Percentiles rank a stretch among this genome's conserved stretches.
phyloP scores from a whole-genome alignment of 2,888 invertebrate genomes.

The Spodoptera picta region DNA sequence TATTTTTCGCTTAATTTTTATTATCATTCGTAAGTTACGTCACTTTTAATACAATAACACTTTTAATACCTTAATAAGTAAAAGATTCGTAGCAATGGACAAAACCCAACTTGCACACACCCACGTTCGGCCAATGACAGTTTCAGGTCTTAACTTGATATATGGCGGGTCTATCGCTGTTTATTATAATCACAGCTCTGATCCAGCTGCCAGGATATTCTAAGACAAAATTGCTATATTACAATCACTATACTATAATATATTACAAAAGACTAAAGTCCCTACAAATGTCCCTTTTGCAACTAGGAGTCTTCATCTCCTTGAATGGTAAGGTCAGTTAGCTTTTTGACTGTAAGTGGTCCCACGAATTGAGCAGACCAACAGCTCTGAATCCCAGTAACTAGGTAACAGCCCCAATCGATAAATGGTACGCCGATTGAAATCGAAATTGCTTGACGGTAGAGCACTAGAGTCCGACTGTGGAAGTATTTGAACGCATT shows the following conservation, averaged over 20 bases:
- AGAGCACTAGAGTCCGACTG: slow-evolving; percentile 15
- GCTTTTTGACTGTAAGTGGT: slow-evolving; percentile 12
- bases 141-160: slow-evolving; percentile 48
- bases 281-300: not conserved
- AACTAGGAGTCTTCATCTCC: no score
- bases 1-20: no score
- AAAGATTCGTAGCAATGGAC: slow-evolving; percentile 14
- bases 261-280: slow-evolving; percentile 1
- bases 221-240: slow-evolving; percentile 30
- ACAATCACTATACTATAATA: not conserved
- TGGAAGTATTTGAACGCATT: slow-evolving; percentile 18
- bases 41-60: not conserved
- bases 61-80: no score
- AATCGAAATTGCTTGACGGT: slow-evolving; percentile 39
- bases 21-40: no score
- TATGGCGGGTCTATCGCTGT: slow-evolving; percentile 36
- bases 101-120: slow-evolving; percentile 27
- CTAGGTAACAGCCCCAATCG: slow-evolving; percentile 37
- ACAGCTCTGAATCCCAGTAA: slow-evolving; percentile 25
- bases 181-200: slow-evolving; percentile 39
- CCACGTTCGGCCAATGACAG: slow-evolving; percentile 36
- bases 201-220: slow-evolving; percentile 28
- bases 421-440: slow-evolving; percentile 45
- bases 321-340: no score
- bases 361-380: slow-evolving; percentile 26